Evolutionary conservation across 1,140 invertebrate species (phyloP), one percentile per base, ranked within the genome.

Genomic region (Cyclargus thomasi): DNA sequence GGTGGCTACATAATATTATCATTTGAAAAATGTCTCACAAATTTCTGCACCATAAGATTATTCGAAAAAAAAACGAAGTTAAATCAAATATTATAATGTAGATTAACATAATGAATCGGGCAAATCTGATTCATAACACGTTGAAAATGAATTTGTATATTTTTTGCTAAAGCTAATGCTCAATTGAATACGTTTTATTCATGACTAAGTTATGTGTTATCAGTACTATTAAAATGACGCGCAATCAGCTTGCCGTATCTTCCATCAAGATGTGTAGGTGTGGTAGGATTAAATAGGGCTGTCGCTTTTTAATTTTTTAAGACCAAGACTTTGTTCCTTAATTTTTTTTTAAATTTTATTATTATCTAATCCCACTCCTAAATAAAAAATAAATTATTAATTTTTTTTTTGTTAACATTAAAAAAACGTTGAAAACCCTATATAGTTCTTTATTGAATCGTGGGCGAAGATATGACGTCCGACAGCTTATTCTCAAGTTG

Each of bases 391-490:
- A 0, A 3, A 29, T 29, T 29, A 5, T 29, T 29, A 29, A 29
- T 4, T 7, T 29, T 29, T 7, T 29, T 5, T 29, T 3, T 29
- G 39, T n/a, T n/a, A 47, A 16, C 39, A 47, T 16, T 47, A 14
- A 3, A 47, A 14, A 47, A 16, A 16, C 14, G 11, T 14, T 59
- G 55, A 21, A 11, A 59, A 22, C 55, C 55, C 55, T 59, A 59
- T 59, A 59, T 59, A 20, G 20, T 59, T 59, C 62, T 73, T 80
- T 74, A 80, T 78, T 77, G 73, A 69, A 62, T 55, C 76, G 79
- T 82, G 79, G 80, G 79, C 78, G 80, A 68, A 70, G 64, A 71
- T 67, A 76, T 79, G 74, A 77, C 75, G 67, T 73, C 71, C 71
- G 64, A 63, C 64, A 29, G 36, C 62, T 71, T 74, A 70, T 76